Conservation (phyloP, 2,888 invertebrate genomes). For the Epinotia bilunana region DNA sequence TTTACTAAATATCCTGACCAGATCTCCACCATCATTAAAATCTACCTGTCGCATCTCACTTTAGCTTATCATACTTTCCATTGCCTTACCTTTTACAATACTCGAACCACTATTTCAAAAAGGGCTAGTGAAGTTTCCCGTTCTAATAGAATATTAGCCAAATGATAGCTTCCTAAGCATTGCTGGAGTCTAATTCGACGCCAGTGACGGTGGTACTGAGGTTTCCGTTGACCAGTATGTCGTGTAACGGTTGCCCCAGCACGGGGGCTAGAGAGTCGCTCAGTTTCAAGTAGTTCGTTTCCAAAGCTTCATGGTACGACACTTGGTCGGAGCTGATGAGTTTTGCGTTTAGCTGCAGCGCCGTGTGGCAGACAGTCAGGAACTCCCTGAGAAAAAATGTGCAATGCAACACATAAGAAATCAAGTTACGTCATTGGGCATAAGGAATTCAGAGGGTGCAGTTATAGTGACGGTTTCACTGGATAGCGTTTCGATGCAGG, state of each 20-base stretch:
- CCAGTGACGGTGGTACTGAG: slow-evolving; percentile 92
- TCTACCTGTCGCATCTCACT: slow-evolving; percentile 8
- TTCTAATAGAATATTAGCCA: background rate
- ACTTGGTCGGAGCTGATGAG: slow-evolving; percentile 95
- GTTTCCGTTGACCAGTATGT: slow-evolving; percentile 88
- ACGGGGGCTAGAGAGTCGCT: slow-evolving; percentile 90
- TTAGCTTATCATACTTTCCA: background rate
- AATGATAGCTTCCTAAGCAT: slow-evolving; percentile 79
- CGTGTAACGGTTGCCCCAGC: slow-evolving; percentile 89
- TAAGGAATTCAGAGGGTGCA: too few relatives aligned
- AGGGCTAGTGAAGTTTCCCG: background rate
- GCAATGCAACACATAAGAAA: background rate
- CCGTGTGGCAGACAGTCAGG: slow-evolving; percentile 94
- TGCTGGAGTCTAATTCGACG: slow-evolving; percentile 91
- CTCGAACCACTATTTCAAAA: background rate
- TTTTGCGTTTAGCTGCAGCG: slow-evolving; percentile 94
- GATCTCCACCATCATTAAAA: slow-evolving; percentile 17
- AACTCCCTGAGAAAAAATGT: slow-evolving; percentile 88
- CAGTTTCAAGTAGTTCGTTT: slow-evolving; percentile 93
- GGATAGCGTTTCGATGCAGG: background rate
- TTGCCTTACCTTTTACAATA: slow-evolving; percentile 1
- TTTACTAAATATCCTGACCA: slow-evolving; percentile 21
- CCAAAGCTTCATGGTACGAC: slow-evolving; percentile 95
- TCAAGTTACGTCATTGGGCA: too few relatives aligned
- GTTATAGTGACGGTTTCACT: background rate